A percentile compares a stretch with the other conserved stretches of the same genome.
phyloP scores from a whole-genome alignment of 2,797 vertebrate species.

The Sebastiscus tertius region DNA sequence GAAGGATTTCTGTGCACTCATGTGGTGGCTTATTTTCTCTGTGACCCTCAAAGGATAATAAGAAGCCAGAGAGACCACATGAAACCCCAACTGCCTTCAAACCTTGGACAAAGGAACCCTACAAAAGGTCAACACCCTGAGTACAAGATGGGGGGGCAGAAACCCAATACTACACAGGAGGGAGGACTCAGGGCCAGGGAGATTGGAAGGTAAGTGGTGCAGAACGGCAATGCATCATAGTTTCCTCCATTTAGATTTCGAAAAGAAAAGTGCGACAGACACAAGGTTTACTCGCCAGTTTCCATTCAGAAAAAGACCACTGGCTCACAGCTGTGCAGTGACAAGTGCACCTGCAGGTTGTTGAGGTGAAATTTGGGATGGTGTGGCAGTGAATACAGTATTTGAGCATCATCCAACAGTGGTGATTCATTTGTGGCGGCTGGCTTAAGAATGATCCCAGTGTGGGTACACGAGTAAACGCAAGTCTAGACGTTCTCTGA shows the following conservation, averaged over 20 bases:
- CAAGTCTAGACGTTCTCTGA: constrained; percentile 15
- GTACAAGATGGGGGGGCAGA: constrained; percentile 57
- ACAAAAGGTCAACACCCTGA: constrained; percentile 46
- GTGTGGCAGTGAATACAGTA: constrained; percentile 14
- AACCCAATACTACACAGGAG: constrained; percentile 73
- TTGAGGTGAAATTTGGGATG: constrained; percentile 23
- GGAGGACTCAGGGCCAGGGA: constrained; percentile 47
- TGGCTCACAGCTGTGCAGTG: constrained; percentile 46
- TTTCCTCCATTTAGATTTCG: constrained; percentile 59
- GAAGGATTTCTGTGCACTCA: constrained; percentile 49
- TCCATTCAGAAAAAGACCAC: constrained; percentile 54
- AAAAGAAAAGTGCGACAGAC: constrained; percentile 42
- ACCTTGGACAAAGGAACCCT: constrained; percentile 50
- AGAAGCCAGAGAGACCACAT: constrained; percentile 46
- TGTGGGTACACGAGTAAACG: not conserved
- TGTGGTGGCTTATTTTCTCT: constrained; percentile 37
- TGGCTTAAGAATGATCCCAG: constrained; percentile 54
- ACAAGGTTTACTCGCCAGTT: constrained; percentile 54
- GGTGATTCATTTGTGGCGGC: constrained; percentile 45
- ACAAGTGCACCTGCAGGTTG: constrained; percentile 64
- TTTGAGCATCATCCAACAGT: constrained; percentile 3
- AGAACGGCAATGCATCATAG: constrained; percentile 60
- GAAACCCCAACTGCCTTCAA: constrained; percentile 53
- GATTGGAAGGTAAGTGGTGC: constrained; percentile 64
- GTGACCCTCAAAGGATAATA: constrained; percentile 33